Evolutionary conservation across 2,113 vertebrate species (phyloP).

Genomic region (Datnioides undecimradiatus): DNA sequence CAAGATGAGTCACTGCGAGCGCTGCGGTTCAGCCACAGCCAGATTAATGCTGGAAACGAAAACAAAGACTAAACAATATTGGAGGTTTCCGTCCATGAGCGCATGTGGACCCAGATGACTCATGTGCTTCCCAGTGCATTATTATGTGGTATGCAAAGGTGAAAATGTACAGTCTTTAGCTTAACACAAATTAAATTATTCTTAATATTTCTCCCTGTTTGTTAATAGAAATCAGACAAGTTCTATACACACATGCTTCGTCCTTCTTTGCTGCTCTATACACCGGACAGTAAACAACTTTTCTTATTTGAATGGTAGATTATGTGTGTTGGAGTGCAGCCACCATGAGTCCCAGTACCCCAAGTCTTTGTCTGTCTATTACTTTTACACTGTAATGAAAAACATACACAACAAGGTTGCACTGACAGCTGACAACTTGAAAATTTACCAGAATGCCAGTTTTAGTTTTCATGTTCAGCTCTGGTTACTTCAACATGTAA

Average conservation of each 20-base stretch:
- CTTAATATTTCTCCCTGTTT: background rate
- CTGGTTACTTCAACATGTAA: background rate
- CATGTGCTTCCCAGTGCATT: background rate
- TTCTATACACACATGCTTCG: background rate
- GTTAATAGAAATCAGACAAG: background rate
- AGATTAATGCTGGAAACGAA: conserved; percentile 35
- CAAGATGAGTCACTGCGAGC: conserved; percentile 25
- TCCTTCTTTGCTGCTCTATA: background rate
- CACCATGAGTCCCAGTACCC: no score
- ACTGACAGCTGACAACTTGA: no score
- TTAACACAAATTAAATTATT: background rate
- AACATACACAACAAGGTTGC: no score
- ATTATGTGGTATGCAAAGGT: background rate
- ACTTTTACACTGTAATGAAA: no score
- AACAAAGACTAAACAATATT: conserved; percentile 53
- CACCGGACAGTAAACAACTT: background rate
- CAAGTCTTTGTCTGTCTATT: no score
- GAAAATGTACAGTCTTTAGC: background rate
- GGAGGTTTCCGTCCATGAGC: conserved; percentile 21
- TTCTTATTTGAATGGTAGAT: background rate
- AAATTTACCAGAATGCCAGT: background rate
- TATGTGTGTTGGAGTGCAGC: background rate
- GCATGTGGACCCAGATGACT: conserved; percentile 22
- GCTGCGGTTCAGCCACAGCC: background rate
- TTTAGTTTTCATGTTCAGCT: background rate